Percentiles rank a stretch among this genome's conserved stretches.
Evolutionary conservation across 2,888 invertebrate species (phyloP).

Genomic region (Dolichopus griseipennis): DNA sequence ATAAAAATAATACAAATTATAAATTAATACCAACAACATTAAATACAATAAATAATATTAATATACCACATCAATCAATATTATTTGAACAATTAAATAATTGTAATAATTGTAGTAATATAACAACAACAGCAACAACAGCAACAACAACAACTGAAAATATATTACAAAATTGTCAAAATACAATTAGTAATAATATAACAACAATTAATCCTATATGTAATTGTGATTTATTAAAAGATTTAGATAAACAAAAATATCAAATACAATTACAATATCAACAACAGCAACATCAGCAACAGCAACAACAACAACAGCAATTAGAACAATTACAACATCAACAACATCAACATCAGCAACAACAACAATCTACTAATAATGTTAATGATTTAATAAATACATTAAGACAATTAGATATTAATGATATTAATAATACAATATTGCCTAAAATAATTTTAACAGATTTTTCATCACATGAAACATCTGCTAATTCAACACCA

Average conservation of each 20-base stretch:
- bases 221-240: too few species aligned
- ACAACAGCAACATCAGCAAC: constrained; percentile 21
- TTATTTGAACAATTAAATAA: constrained; percentile 1
- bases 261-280: constrained; percentile 23
- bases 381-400: constrained; percentile 35
- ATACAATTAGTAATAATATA: not conserved
- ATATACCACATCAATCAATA: not conserved
- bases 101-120: not conserved
- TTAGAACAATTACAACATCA: constrained; percentile 7
- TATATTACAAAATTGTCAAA: not conserved
- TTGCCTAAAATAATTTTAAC: constrained; percentile 39
- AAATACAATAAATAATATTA: not conserved
- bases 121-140: not conserved
- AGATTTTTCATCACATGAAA: constrained; percentile 29
- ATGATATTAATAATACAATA: constrained; percentile 25
- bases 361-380: constrained; percentile 19
- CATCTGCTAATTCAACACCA: constrained; percentile 13
- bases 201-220: not conserved
- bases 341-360: constrained; percentile 18
- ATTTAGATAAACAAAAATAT: not conserved
- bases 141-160: not conserved
- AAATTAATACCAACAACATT: not conserved
- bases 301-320: constrained; percentile 19
- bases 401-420: constrained; percentile 29
- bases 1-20: not conserved